A percentile compares a stretch with the other conserved stretches of the same genome.
phyloP scores from a whole-genome alignment of 2,113 vertebrate genomes.

The Hassar affinis region DNA sequence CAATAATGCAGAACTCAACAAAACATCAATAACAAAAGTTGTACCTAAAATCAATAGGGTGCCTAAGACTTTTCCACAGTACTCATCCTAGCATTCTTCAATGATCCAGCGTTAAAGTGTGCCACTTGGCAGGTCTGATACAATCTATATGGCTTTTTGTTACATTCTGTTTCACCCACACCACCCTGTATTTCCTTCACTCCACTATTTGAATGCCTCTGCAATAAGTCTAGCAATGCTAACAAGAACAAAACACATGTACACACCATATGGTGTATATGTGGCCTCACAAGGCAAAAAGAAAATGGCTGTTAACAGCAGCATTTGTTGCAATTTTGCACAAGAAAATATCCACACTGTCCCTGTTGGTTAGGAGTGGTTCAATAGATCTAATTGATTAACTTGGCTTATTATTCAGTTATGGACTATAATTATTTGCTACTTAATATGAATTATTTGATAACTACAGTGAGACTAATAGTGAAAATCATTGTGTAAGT shows the following conservation, averaged over 20 bases:
- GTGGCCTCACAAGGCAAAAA: not conserved
- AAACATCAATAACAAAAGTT: no score
- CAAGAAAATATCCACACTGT: not conserved
- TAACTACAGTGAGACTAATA: not conserved
- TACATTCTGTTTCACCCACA: not conserved
- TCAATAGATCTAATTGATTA: not conserved
- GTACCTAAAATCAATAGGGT: no score
- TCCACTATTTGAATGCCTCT: not conserved
- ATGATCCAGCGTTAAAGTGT: no score
- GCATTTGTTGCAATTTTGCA: not conserved
- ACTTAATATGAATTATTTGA: not conserved
- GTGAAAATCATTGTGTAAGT: not conserved
- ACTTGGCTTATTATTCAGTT: not conserved
- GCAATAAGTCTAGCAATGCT: not conserved
- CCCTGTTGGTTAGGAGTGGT: not conserved
- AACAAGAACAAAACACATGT: not conserved
- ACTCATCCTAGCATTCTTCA: no score
- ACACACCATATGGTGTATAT: not conserved
- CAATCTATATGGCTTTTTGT: not conserved
- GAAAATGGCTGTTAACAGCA: not conserved
- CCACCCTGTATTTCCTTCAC: not conserved
- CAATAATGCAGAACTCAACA: no score
- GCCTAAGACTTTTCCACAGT: no score
- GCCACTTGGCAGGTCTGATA: not conserved
- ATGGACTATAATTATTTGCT: not conserved